phyloP scores from a whole-genome alignment of 2,888 invertebrate species.

The Conomelus anceps region DNA sequence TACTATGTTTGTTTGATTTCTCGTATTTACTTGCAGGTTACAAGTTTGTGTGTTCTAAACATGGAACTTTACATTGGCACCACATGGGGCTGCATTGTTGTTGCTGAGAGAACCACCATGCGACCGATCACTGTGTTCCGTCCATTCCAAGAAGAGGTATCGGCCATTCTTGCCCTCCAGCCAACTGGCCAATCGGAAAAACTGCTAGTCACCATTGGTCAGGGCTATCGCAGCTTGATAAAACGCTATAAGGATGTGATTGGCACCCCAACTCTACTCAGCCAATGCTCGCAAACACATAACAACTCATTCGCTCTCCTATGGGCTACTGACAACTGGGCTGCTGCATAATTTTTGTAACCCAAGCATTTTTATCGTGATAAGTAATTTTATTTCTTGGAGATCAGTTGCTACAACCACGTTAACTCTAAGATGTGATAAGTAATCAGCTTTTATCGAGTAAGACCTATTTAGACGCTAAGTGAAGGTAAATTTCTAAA shows the following conservation, averaged over 20 bases:
- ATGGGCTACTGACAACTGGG: constrained; percentile 33
- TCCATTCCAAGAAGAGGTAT: constrained; percentile 77
- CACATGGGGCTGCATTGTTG: constrained; percentile 89
- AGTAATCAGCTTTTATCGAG: too few species aligned
- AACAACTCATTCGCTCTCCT: constrained; percentile 28
- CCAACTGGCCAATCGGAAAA: constrained; percentile 39
- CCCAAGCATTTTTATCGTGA: too few species aligned
- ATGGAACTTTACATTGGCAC: constrained; percentile 83
- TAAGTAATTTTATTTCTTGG: too few species aligned
- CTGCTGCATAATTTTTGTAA: constrained; percentile 25
- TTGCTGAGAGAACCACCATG: constrained; percentile 72
- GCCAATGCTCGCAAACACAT: constrained; percentile 11
- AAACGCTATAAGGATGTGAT: constrained; percentile 28
- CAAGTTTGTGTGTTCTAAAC: constrained; percentile 59
- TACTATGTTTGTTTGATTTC: background rate
- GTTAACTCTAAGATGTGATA: too few species aligned
- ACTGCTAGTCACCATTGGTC: constrained; percentile 68
- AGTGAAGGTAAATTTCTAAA: too few species aligned
- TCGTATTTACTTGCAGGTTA: constrained; percentile 49
- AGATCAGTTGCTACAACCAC: too few species aligned
- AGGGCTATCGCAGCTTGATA: constrained; percentile 74
- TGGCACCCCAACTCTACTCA: constrained; percentile 14
- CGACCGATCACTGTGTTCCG: constrained; percentile 88
- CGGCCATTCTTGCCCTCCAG: constrained; percentile 54
- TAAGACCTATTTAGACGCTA: too few species aligned